Percentiles rank a stretch among this genome's conserved stretches.
Conservation (phyloP, 2,888 invertebrate genomes). For the Ferdinandea cuprea region DNA sequence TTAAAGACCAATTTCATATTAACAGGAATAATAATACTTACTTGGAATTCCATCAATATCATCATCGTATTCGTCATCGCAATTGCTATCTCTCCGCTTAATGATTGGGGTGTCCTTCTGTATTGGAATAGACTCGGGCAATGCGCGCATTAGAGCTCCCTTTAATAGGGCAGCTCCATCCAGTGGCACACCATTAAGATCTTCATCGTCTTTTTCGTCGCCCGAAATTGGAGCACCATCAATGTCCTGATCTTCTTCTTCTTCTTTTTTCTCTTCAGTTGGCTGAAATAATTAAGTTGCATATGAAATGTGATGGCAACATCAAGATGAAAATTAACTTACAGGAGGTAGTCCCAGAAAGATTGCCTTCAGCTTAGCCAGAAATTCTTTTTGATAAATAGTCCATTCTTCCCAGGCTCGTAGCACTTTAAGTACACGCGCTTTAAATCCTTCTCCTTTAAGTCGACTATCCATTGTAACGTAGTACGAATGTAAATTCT, state of each 20-base stretch:
- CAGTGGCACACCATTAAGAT: conserved; percentile 89
- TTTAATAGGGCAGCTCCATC: conserved; percentile 93
- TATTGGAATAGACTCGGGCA: conserved; percentile 80
- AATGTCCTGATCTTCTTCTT: conserved; percentile 81
- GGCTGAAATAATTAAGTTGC: conserved; percentile 33
- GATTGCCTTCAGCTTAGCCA: conserved; percentile 93
- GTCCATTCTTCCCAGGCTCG: conserved; percentile 99
- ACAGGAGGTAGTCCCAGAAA: conserved; percentile 90
- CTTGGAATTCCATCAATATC: conserved; percentile 89
- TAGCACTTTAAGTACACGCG: conserved; percentile 93
- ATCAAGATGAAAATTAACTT: conserved; percentile 57
- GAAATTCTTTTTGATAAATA: conserved; percentile 96
- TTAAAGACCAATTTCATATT: conserved; percentile 4
- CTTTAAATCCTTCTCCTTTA: conserved; percentile 98
- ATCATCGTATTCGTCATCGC: conserved; percentile 83
- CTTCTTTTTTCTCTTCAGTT: conserved; percentile 77
- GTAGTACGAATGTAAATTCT: conserved; percentile 88
- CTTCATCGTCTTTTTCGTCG: conserved; percentile 86
- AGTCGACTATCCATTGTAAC: conserved; percentile 91
- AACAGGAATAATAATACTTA: conserved; percentile 79
- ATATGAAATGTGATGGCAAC: not conserved
- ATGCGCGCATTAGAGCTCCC: conserved; percentile 85
- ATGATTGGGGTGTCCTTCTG: conserved; percentile 79
- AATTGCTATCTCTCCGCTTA: conserved; percentile 75
- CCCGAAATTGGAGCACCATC: conserved; percentile 84